phyloP scores from a whole-genome alignment of 1,140 invertebrate species.

The Brachionus angularis region DNA sequence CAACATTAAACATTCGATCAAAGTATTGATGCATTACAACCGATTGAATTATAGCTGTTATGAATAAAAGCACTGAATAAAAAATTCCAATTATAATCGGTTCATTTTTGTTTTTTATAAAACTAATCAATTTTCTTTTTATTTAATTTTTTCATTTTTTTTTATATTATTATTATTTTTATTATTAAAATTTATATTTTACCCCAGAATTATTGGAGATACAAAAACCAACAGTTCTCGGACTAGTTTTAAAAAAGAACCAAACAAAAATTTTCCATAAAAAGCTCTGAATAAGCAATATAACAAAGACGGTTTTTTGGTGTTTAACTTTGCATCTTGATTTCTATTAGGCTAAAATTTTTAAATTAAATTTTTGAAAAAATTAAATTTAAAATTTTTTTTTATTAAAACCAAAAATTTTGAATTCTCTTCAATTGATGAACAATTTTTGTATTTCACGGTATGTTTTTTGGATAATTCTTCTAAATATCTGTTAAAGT shows the following conservation, averaged over 20 bases:
- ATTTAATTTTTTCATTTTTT: too few relatives aligned
- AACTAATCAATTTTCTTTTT: conserved; percentile 11
- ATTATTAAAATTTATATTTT: background rate
- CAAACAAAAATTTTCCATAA: conserved; percentile 8
- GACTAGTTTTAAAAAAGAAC: conserved; percentile 15
- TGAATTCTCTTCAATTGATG: background rate
- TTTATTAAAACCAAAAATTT: conserved; percentile 3
- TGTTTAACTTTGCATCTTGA: too few relatives aligned
- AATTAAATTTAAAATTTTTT: background rate
- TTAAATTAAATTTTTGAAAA: too few relatives aligned
- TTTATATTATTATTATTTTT: too few relatives aligned
- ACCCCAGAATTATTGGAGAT: conserved; percentile 6
- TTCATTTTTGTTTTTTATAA: background rate
- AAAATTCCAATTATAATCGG: conserved; percentile 73
- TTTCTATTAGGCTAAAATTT: too few relatives aligned
- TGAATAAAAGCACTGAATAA: conserved; percentile 71
- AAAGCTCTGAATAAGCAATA: background rate
- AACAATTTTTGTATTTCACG: background rate
- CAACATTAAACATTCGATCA: conserved; percentile 64
- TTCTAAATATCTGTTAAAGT: conserved; percentile 11
- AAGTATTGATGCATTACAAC: conserved; percentile 66
- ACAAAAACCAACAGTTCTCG: conserved; percentile 2
- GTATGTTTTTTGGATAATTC: background rate
- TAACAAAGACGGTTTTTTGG: conserved; percentile 1
- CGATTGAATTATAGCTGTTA: conserved; percentile 78